Base-by-base conservation (phyloP, 2,113 vertebrate genomes). In the Brachionichthys hirsutus region DNA sequence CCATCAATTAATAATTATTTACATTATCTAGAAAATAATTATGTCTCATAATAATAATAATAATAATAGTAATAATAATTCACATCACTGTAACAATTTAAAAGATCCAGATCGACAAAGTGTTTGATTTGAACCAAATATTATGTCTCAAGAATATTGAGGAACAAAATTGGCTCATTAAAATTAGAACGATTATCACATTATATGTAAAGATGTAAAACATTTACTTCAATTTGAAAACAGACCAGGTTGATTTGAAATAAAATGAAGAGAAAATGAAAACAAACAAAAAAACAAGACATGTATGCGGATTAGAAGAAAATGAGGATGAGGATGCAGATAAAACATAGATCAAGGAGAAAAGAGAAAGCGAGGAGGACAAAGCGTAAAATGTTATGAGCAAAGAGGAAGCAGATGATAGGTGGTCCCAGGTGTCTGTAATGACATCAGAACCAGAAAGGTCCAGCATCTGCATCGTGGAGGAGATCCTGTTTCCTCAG, bases 401-500 rank as follows among this genome's bases (percentile, higher is more conserved):
- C 51, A 59, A 42, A 30, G 68, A 61, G 59, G 57, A 35, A 67
- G 72, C 55, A 79, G 52, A 76, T 79, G 72, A 78, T 79, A 86
- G 80, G 85, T 85, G 86, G 89, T 88, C 87, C 83, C 87, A 90
- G 88, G 88, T 91, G 90, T 82, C 76, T 75, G 74, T 90, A 89
- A 92, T 91, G 88, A 87, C 87, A 89, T 92, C 90, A 92, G 85
- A 78, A 87, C 45, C 69, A 77, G 61, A 77, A 73, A 80, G 72
- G 79, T 73, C 82, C 67, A 75, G 74, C 85, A 89, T 87, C 77
- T 87, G 74, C 88, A 81, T 82, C 70, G 70, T 70, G 74, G 54
- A 81, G 58, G 86, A 89, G 87, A 92, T 91, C 91, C 72, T 84
- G 88, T 92, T 92, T 92, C 90, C 78, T 68, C 70, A 69, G 70